Evolutionary conservation across 1,140 invertebrate genomes (phyloP).

Genomic region (Sweltsa coloradensis): DNA sequence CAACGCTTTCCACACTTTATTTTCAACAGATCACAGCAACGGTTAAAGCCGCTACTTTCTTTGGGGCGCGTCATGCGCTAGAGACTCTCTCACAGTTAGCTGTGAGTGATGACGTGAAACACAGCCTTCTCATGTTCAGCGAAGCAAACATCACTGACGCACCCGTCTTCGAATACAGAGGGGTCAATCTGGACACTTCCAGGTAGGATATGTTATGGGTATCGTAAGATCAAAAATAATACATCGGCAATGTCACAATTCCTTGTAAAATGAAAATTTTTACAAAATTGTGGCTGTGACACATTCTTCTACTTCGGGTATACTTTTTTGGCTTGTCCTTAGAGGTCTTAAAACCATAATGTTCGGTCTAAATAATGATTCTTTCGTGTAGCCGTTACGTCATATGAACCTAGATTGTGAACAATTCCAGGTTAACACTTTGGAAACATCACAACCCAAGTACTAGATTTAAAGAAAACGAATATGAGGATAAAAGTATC

Average conservation of each 20-base stretch:
- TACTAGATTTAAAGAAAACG: too few relatives aligned
- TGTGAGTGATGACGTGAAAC: constrained; percentile 1
- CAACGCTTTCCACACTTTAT: too few relatives aligned
- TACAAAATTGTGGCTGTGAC: too few relatives aligned
- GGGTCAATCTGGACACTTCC: constrained; percentile 12
- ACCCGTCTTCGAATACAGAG: constrained; percentile 21
- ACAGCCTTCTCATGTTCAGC: constrained; percentile 10
- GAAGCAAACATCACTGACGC: constrained; percentile 18
- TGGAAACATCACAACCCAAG: too few relatives aligned
- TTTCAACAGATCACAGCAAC: constrained; percentile 19
- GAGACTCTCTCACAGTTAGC: constrained; percentile 62
- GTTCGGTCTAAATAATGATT: not conserved
- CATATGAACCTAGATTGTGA: too few relatives aligned
- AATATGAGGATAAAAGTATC: too few relatives aligned
- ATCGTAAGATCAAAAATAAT: not conserved
- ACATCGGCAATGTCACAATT: not conserved
- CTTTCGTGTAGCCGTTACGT: too few relatives aligned
- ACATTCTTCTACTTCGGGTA: not conserved
- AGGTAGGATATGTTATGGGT: not conserved
- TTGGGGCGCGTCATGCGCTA: constrained; percentile 56
- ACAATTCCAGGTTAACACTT: too few relatives aligned
- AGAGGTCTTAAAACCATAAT: not conserved
- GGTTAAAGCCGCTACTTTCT: constrained; percentile 52
- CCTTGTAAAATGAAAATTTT: too few relatives aligned
- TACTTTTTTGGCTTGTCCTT: not conserved